Percentiles rank a stretch among this genome's conserved stretches.
Evolutionary conservation across 2,888 invertebrate species (phyloP).

Genomic region (Galerucella calmariensis): DNA sequence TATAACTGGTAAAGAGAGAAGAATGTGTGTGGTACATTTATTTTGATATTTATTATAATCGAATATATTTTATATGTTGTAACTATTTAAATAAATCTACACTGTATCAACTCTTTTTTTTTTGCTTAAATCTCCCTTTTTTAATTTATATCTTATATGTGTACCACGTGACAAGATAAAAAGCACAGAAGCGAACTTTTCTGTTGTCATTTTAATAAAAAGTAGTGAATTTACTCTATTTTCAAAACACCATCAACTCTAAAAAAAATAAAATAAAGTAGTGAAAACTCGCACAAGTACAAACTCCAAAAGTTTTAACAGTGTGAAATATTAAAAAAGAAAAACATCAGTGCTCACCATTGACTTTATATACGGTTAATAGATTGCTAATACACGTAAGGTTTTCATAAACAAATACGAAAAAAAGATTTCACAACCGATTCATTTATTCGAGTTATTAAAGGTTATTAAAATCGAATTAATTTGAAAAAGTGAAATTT

Average conservation of each 20-base stretch:
- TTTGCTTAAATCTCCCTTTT: too few relatives aligned
- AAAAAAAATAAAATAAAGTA: conserved; percentile 28
- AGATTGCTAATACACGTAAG: conserved; percentile 7
- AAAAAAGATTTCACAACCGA: neutral
- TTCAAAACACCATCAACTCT: conserved; percentile 33
- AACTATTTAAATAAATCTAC: neutral
- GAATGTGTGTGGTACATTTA: conserved; percentile 18
- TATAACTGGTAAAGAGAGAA: conserved; percentile 47
- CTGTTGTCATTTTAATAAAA: neutral
- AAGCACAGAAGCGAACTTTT: neutral
- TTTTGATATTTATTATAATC: conserved; percentile 1
- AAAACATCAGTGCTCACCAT: conserved; percentile 19
- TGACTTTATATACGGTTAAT: neutral
- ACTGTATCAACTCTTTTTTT: neutral
- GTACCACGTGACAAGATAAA: conserved; percentile 17
- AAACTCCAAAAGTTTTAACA: conserved; percentile 27
- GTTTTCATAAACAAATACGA: neutral
- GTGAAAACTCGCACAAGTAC: conserved; percentile 35
- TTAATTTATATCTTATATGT: neutral
- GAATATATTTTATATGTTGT: neutral
- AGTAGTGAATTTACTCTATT: conserved; percentile 11
- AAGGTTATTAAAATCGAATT: too few relatives aligned
- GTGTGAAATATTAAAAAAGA: conserved; percentile 19
- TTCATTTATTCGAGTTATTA: too few relatives aligned
- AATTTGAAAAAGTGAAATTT: too few relatives aligned